A percentile compares a stretch with the other conserved stretches of the same genome.
Evolutionary conservation across 2,113 vertebrate species (phyloP).

Genomic region (Atherinomorus stipes): DNA sequence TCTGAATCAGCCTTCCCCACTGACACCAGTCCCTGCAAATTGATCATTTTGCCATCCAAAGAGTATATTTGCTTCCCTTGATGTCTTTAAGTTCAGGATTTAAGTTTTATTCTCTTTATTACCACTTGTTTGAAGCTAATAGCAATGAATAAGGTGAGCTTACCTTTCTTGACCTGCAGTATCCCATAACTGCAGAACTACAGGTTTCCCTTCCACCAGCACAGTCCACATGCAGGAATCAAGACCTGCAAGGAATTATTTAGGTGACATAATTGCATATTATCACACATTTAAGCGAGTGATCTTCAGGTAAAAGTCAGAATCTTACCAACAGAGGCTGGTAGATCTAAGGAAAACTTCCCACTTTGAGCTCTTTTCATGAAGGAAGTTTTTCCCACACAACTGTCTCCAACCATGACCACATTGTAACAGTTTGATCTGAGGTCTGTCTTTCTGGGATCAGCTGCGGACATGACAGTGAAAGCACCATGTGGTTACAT

Average conservation of each 20-base stretch:
- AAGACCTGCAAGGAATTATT: constrained; percentile 82
- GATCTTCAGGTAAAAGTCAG: neutral
- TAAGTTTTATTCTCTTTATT: too few relatives aligned
- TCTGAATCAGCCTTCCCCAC: neutral
- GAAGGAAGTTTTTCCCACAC: constrained; percentile 94
- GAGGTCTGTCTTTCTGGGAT: neutral
- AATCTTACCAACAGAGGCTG: constrained; percentile 89
- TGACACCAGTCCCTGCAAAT: neutral
- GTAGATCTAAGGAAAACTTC: constrained; percentile 75
- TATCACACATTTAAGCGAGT: neutral
- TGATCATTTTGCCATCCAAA: too few relatives aligned
- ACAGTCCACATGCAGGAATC: constrained; percentile 88
- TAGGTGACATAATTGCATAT: neutral
- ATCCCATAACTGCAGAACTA: constrained; percentile 92
- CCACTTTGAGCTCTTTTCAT: constrained; percentile 84
- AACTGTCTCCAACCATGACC: constrained; percentile 90
- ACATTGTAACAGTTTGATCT: constrained; percentile 85
- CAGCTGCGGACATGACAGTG: constrained; percentile 22
- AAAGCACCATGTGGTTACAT: neutral
- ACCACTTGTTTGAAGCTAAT: too few relatives aligned
- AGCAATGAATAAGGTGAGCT: neutral
- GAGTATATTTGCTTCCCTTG: too few relatives aligned
- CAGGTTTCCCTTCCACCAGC: constrained; percentile 83
- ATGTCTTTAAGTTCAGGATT: too few relatives aligned
- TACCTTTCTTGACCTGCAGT: constrained; percentile 97